These are phyloP conservation scores for Scomber scombrus DNA, from an alignment of 2,113 vertebrate species.

Conservation along the genomic window DNA sequence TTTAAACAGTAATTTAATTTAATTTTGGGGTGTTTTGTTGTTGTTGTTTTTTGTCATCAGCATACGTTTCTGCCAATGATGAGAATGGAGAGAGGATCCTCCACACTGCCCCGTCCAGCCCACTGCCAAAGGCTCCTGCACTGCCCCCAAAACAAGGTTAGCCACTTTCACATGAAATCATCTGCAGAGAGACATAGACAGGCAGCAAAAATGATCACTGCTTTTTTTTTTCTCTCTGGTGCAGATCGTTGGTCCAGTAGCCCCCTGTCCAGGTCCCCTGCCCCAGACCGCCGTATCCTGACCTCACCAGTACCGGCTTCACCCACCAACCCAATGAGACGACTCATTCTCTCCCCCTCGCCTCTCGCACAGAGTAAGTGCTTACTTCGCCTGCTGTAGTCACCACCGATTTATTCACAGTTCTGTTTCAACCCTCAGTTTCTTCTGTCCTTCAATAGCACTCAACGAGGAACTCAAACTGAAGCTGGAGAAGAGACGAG, in stretches of 20 bases:
- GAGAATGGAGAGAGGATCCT: constrained; percentile 88
- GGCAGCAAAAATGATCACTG: neutral
- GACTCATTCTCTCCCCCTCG: constrained; percentile 84
- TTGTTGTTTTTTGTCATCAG: constrained; percentile 68
- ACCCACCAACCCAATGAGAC: constrained; percentile 85
- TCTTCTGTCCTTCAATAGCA: constrained; percentile 56
- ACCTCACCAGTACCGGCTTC: constrained; percentile 83
- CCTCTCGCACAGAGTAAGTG: constrained; percentile 84
- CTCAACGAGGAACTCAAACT: constrained; percentile 85
- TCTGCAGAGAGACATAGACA: neutral
- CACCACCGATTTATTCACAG: neutral
- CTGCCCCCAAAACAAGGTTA: constrained; percentile 86
- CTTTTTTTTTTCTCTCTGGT: constrained; percentile 2
- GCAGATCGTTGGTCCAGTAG: constrained; percentile 78
- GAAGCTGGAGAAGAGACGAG: constrained; percentile 85
- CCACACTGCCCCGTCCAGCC: constrained; percentile 81
- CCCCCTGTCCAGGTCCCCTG: constrained; percentile 77
- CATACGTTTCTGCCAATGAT: constrained; percentile 85
- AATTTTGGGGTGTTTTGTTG: neutral
- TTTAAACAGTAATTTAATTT: neutral
- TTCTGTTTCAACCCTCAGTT: neutral
- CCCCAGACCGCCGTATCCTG: constrained; percentile 78
- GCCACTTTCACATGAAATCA: neutral
- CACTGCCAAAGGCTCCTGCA: constrained; percentile 74
- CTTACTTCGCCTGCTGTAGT: neutral